Conservation (phyloP, 2,113 vertebrate species). For the Puntigrus tetrazona region DNA sequence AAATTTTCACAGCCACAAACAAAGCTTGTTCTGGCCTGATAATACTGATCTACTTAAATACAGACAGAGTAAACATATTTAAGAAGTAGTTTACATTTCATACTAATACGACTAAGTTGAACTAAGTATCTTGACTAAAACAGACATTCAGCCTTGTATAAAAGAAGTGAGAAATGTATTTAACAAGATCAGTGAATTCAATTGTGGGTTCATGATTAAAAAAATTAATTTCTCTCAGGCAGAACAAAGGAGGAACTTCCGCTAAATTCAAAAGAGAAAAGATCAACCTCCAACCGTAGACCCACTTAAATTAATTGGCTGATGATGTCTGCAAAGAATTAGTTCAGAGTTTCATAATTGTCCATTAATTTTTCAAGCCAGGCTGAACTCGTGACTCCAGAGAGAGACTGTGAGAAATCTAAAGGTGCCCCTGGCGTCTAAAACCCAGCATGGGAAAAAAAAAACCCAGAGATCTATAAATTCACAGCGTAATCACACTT, state of each 20-base stretch:
- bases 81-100: conserved; percentile 1
- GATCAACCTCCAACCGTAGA: conserved; percentile 87
- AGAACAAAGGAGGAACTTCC: conserved; percentile 75
- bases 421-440: conserved; percentile 47
- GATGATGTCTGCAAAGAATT: conserved; percentile 85
- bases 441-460: conserved; percentile 38
- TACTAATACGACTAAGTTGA: not conserved
- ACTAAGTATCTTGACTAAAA: conserved; percentile 9
- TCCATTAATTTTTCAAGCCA: conserved; percentile 82
- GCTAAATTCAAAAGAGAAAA: conserved; percentile 81
- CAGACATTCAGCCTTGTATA: not conserved
- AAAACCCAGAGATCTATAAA: conserved; percentile 53
- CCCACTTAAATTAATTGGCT: conserved; percentile 72
- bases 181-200: conserved; percentile 56
- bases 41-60: not conserved
- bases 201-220: conserved; percentile 78
- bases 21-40: not conserved
- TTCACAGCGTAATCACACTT: conserved; percentile 61
- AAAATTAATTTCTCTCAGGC: conserved; percentile 84
- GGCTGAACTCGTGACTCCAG: conserved; percentile 70
- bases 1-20: not conserved
- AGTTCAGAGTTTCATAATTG: conserved; percentile 86
- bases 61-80: not conserved
- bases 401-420: conserved; percentile 51
- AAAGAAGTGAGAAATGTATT: conserved; percentile 44